These are phyloP conservation scores for Turritopsis dohrnii DNA, from an alignment of 30 jellyfish, hydroid and myxozoan species.

Conservation along the genomic window DNA sequence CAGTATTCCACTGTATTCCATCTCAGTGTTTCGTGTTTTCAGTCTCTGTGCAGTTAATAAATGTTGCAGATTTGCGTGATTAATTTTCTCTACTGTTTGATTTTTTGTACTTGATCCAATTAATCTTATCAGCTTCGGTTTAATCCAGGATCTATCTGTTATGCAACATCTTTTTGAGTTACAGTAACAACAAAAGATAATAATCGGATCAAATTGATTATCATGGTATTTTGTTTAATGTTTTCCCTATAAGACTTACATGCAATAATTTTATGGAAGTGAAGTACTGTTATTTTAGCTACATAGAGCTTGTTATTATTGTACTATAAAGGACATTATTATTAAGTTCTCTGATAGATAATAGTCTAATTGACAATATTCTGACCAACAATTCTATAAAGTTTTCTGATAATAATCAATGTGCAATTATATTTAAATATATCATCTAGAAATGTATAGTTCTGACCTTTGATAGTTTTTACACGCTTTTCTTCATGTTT, in stretches of 20 bases:
- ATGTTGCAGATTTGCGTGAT: not conserved
- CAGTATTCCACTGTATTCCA: too few relatives aligned
- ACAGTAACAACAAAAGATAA: not conserved
- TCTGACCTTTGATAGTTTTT: not conserved
- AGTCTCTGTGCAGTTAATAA: not conserved
- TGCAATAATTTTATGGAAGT: too few relatives aligned
- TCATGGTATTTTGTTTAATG: not conserved
- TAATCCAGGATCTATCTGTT: not conserved
- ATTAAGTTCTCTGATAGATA: not conserved
- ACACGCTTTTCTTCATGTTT: too few relatives aligned
- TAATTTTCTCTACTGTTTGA: not conserved
- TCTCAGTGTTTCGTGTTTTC: not conserved
- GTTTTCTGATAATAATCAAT: not conserved
- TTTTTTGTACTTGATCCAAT: not conserved
- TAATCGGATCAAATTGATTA: not conserved
- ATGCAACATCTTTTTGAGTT: not conserved
- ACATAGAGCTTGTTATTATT: not conserved
- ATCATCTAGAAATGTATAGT: not conserved
- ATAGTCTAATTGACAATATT: not conserved
- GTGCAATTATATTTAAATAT: not conserved
- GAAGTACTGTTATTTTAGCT: too few relatives aligned
- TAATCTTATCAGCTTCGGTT: not conserved
- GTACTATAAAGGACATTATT: not conserved
- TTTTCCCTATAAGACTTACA: not conserved
- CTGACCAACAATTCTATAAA: not conserved